Percentiles rank a stretch among this genome's conserved stretches.
These are phyloP conservation scores for Zelleria hepariella DNA, from an alignment of 2,888 invertebrate species.

Conservation along the genomic window DNA sequence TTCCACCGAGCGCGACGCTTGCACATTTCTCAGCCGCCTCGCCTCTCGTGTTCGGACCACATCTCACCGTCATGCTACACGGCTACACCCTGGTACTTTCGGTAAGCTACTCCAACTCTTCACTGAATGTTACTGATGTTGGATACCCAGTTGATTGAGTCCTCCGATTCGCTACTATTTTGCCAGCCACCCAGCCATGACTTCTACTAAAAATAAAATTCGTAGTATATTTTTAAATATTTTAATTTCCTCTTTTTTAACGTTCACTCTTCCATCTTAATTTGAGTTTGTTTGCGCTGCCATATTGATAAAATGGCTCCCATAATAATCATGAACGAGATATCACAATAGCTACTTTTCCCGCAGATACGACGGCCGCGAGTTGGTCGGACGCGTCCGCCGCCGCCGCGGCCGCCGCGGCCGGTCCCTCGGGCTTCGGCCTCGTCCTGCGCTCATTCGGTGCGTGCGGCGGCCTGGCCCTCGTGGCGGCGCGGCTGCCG, in stretches of 20 bases:
- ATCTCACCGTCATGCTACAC: conserved; percentile 52
- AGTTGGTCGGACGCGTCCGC: not conserved
- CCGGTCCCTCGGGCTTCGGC: conserved; percentile 21
- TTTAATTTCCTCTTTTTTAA: too few species aligned
- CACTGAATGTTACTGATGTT: too few species aligned
- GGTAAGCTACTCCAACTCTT: conserved; percentile 13
- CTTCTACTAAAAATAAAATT: too few species aligned
- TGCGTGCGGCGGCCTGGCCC: conserved; percentile 87
- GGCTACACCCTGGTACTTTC: conserved; percentile 29
- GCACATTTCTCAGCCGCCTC: conserved; percentile 49
- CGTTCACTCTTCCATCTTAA: too few species aligned
- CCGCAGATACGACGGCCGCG: not conserved
- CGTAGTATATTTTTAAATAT: too few species aligned
- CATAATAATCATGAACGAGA: too few species aligned
- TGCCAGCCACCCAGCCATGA: too few species aligned
- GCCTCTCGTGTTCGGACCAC: conserved; percentile 53
- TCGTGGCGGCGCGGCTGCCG: conserved; percentile 90
- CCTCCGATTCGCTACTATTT: too few species aligned
- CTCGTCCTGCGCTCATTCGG: conserved; percentile 86
- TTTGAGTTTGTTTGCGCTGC: too few species aligned
- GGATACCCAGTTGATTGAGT: too few species aligned
- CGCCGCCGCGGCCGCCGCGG: not conserved
- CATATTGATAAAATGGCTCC: too few species aligned
- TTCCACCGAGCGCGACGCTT: conserved; percentile 46
- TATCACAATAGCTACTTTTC: too few species aligned